These are phyloP conservation scores for Apotomis capreana DNA, from an alignment of 2,888 invertebrate genomes.

Conservation along the genomic window DNA sequence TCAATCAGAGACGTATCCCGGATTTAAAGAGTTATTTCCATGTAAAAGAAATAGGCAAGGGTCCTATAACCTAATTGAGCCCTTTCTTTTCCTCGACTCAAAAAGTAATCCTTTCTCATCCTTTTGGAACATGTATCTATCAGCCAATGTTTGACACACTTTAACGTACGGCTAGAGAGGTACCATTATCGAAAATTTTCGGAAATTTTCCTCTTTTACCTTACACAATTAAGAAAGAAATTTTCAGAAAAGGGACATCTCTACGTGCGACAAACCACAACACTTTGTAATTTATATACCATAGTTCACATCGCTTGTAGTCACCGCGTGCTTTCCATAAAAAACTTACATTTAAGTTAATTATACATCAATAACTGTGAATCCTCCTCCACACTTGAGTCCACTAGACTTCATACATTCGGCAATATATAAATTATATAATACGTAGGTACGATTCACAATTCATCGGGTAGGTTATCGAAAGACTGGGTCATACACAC, in stretches of 20 bases:
- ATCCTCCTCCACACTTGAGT: background rate
- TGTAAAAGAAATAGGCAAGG: no score
- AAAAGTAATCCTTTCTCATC: no score
- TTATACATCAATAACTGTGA: conserved; percentile 17
- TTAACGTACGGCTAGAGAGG: no score
- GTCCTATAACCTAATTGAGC: no score
- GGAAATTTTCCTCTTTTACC: no score
- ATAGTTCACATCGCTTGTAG: conserved; percentile 28
- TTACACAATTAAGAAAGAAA: no score
- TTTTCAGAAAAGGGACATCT: background rate
- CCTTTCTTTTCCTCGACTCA: no score
- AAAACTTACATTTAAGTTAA: conserved; percentile 37
- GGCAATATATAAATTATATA: conserved; percentile 13
- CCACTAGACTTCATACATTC: conserved; percentile 16
- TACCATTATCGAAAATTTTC: no score
- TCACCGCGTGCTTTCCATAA: conserved; percentile 30
- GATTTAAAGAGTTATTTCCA: no score
- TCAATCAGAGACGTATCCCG: no score
- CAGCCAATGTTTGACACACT: no score
- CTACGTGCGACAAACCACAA: background rate
- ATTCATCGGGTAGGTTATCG: background rate
- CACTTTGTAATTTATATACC: conserved; percentile 21
- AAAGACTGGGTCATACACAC: background rate
- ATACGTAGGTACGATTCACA: background rate
- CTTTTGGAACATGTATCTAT: no score